Conservation (phyloP, 2,113 vertebrate species). For the Tupaia tana region DNA sequence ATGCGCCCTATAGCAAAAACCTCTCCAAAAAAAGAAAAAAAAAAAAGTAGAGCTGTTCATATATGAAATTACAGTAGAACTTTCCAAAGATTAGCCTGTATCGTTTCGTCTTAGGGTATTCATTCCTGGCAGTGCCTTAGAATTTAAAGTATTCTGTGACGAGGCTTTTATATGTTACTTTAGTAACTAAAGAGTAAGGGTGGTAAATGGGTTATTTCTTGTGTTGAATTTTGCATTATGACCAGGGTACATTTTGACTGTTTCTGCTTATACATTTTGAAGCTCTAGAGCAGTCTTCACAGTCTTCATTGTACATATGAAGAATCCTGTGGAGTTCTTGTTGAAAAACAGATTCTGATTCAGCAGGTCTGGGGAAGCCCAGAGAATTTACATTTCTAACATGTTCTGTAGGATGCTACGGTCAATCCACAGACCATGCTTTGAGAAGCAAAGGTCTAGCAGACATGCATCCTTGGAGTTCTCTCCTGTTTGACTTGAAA, state of each 20-base stretch:
- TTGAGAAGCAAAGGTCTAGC: not conserved
- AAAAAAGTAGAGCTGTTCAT: slow-evolving; percentile 21
- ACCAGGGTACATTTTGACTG: not conserved
- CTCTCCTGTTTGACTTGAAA: not conserved
- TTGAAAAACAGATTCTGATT: slow-evolving; percentile 9
- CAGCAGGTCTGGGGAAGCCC: not conserved
- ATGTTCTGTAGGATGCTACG: too few relatives aligned
- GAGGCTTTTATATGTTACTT: not conserved
- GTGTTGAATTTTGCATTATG: not conserved
- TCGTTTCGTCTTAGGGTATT: not conserved
- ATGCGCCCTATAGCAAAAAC: too few relatives aligned
- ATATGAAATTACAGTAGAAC: slow-evolving; percentile 28
- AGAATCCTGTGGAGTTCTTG: not conserved
- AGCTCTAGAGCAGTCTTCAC: not conserved
- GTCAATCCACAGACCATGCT: too few relatives aligned
- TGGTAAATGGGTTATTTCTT: slow-evolving; percentile 17
- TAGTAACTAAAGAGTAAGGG: not conserved
- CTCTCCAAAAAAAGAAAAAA: too few relatives aligned
- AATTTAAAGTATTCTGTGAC: not conserved
- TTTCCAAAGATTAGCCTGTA: not conserved
- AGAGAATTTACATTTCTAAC: not conserved
- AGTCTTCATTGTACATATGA: not conserved
- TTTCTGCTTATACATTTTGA: slow-evolving; percentile 9
- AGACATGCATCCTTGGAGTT: not conserved
- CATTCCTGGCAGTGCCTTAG: not conserved